Base-by-base conservation (phyloP, 2,113 vertebrate species). In the Myotis davidii region DNA sequence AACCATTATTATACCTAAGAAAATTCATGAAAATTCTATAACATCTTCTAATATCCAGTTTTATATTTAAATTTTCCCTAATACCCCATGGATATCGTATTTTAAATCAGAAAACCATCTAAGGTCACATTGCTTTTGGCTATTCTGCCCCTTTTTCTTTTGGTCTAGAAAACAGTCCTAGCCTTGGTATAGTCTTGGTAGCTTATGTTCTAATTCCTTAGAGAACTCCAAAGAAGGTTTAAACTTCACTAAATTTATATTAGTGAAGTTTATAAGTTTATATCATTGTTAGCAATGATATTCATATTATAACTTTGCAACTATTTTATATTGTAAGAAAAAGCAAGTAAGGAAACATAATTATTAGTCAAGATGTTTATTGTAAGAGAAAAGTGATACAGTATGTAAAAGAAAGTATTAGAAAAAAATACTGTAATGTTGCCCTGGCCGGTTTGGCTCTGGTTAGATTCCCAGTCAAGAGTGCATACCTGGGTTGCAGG, bases 351-450 rank as follows among this genome's bases (percentile, higher is more conserved):
- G 52, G 23, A 42, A 79, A 69, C 25, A 65, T 5, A 84, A 73
- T 73, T 67, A n/a, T 64, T 83, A 45, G 48, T 74, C 16, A 59
- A 88, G 42, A 84, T 54, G 73, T 94, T 86, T 85, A 95, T 82
- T 87, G 78, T 79, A 93, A 67, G 42, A 83, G 39, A 86, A 89
- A 65, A 77, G 59, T 54, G 10, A 88, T 45, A 20, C 3, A 83
- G 34, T 34, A 34, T 78, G 9, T 77, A 61, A 87, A 79, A 81
- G 27, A 69, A 37, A 81, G 77, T 45, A 73, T 85, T 67, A 56
- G 70, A n/a, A 85, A 86, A 86, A 93, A 81, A 59, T 65, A 32
- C 29, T 65, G 12, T 16, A 65, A 65, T 65, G 64, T 65, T 61
- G 59, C 59, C 59, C 59, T 61, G 59, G 25, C 59, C 59, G 1